These are phyloP conservation scores for Atlantisia rogersi DNA, from an alignment of 2,113 vertebrate species.

Conservation along the genomic window DNA sequence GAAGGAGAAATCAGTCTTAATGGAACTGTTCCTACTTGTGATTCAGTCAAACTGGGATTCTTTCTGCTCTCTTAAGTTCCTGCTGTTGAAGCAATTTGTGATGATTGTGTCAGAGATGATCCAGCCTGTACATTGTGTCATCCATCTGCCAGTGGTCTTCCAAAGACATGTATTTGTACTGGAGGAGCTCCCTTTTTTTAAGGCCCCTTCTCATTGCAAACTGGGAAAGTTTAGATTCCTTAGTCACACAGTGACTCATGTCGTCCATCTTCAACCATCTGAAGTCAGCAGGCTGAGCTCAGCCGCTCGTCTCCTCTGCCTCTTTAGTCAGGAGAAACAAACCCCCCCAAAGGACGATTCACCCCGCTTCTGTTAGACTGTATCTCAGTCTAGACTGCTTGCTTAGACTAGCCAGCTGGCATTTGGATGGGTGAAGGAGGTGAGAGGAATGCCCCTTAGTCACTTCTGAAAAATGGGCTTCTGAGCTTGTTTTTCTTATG, in stretches of 20 bases:
- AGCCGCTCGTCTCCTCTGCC: slow-evolving; percentile 21
- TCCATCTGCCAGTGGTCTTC: neutral
- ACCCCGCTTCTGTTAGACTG: neutral
- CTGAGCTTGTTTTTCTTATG: slow-evolving; percentile 27
- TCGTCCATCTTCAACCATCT: neutral
- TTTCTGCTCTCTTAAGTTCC: neutral
- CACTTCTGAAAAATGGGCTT: slow-evolving; percentile 52
- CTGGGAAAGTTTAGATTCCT: neutral
- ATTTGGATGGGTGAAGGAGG: slow-evolving; percentile 49
- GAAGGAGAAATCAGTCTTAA: neutral
- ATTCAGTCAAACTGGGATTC: neutral
- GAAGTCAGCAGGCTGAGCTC: neutral
- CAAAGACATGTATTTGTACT: neutral
- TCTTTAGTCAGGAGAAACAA: slow-evolving; percentile 32
- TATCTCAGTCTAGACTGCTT: slow-evolving; percentile 4
- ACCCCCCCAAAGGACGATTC: slow-evolving; percentile 16
- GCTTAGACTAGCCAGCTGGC: slow-evolving; percentile 31
- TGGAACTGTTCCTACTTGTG: neutral
- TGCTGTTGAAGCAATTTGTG: neutral
- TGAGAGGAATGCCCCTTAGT: slow-evolving; percentile 60
- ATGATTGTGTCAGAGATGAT: neutral
- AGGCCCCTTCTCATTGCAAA: neutral
- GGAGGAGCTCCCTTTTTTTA: neutral
- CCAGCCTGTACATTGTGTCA: neutral
- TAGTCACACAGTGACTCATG: slow-evolving; percentile 56